Conservation (phyloP, 1,140 invertebrate species). For the Cydia pomonella region DNA sequence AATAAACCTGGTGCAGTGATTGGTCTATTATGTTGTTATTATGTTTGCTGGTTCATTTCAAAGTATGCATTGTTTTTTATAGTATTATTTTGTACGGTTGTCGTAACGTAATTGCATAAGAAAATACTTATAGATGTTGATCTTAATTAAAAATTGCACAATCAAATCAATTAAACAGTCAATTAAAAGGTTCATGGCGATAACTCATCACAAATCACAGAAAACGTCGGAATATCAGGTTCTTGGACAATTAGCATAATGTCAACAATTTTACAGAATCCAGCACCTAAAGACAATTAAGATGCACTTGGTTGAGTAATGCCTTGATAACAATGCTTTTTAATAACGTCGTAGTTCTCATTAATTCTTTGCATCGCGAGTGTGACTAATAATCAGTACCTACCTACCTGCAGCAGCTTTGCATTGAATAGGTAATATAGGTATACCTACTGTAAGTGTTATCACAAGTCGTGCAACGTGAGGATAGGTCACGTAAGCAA, state of each 20-base stretch:
- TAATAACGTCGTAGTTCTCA: conserved; percentile 17
- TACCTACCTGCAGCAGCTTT: not conserved
- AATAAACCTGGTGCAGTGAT: conserved; percentile 50
- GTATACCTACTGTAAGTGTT: conserved; percentile 41
- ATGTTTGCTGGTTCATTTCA: conserved; percentile 36
- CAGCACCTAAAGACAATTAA: conserved; percentile 46
- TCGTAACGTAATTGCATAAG: not conserved
- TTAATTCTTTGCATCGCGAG: conserved; percentile 47
- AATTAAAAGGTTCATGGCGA: conserved; percentile 18
- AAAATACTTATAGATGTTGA: not conserved
- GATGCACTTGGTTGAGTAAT: conserved; percentile 50
- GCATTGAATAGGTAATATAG: conserved; percentile 26
- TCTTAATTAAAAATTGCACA: not conserved
- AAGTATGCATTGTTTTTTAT: not conserved
- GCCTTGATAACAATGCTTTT: conserved; percentile 45
- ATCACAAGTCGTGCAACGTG: conserved; percentile 57
- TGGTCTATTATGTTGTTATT: conserved; percentile 37
- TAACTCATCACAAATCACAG: not conserved
- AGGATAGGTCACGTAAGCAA: conserved; percentile 71
- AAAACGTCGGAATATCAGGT: not conserved
- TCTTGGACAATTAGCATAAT: conserved; percentile 6
- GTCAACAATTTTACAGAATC: conserved; percentile 45
- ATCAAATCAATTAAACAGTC: conserved; percentile 1
- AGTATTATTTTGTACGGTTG: not conserved
- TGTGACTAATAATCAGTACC: conserved; percentile 18